Percentiles rank a stretch among this genome's conserved stretches.
These are phyloP conservation scores for Melipona quadrifasciata DNA, from an alignment of 1,140 invertebrate genomes.

Conservation along the genomic window DNA sequence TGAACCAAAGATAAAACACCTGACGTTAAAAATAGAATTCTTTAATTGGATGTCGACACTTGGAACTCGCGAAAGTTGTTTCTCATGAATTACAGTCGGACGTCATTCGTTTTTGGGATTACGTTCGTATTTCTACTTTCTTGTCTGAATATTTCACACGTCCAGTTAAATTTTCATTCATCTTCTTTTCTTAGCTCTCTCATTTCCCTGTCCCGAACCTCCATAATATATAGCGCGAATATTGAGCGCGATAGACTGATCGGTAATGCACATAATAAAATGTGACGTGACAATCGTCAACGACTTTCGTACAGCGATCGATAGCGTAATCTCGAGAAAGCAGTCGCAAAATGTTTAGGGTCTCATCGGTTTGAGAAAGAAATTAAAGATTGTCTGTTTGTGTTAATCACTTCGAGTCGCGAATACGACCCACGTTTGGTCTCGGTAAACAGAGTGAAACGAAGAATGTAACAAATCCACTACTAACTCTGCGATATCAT, in stretches of 20 bases:
- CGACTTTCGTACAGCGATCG: not conserved
- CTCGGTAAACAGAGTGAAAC: not conserved
- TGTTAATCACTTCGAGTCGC: not conserved
- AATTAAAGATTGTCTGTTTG: not conserved
- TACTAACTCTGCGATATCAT: not conserved
- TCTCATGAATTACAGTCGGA: not conserved
- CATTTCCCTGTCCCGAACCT: not conserved
- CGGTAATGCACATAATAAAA: not conserved
- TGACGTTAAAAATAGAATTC: not conserved
- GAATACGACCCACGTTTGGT: not conserved
- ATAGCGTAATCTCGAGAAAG: not conserved
- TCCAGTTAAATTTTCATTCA: not conserved
- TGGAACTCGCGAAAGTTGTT: not conserved
- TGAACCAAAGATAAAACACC: not conserved
- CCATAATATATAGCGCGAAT: not conserved
- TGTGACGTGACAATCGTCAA: too few species aligned
- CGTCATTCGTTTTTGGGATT: not conserved
- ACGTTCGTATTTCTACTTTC: not conserved
- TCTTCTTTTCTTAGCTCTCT: not conserved
- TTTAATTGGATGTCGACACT: not conserved
- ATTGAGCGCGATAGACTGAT: not conserved
- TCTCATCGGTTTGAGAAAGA: not conserved
- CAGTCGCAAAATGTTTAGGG: too few species aligned
- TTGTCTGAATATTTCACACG: not conserved
- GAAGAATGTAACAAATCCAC: slow-evolving; percentile 9